Base-by-base conservation (phyloP, 2,113 vertebrate genomes). In the Rhinolophus ferrumequinum region DNA sequence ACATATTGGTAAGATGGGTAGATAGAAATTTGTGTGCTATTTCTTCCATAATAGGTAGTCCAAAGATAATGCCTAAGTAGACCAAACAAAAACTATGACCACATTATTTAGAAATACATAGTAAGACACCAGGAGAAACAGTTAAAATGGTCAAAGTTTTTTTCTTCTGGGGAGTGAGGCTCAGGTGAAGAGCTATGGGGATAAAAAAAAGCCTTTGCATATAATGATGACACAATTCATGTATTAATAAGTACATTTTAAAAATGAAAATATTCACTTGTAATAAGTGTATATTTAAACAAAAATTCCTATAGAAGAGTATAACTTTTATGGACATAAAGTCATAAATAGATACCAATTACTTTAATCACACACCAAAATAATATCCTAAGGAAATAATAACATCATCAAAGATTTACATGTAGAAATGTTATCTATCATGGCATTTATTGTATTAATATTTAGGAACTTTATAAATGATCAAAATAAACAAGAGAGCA, bases 261-360 rank as follows among this genome's bases (percentile, higher is more conserved):
- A 47, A 94, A 79, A 44, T 28, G 3, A 80, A 92, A 93, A 77
- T 87, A 76, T 69, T 90, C 38, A 81, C 28, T 64, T 96, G 54
- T 60, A 47, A 24, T 84, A 38, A 92, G 62, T 69, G 8, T 82
- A 33, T 22, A 66, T 26, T 86, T 94, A 54, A 82, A 64, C 9
- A 88, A 88, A 89, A 72, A 60, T 38, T 73, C n/a, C 21, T 38
- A 28, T 18, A 67, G 33, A 82, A 28, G 26, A 77, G 41, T 84
- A 14, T 88, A 79, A 90, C 33, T 70, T 84, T 47, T n/a, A 21
- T 28, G 54, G 11, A 16, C 16, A 77, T 73, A 73, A 87, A 83
- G 3, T 44, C 35, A 84, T 30, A 80, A 87, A n/a, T 69, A 70
- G 35, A 54, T 60, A 90, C 21, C 3, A 77, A 69, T 21, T 50